Evolutionary conservation across 2,888 invertebrate genomes (phyloP).

Genomic region (Melanchra persicariae): DNA sequence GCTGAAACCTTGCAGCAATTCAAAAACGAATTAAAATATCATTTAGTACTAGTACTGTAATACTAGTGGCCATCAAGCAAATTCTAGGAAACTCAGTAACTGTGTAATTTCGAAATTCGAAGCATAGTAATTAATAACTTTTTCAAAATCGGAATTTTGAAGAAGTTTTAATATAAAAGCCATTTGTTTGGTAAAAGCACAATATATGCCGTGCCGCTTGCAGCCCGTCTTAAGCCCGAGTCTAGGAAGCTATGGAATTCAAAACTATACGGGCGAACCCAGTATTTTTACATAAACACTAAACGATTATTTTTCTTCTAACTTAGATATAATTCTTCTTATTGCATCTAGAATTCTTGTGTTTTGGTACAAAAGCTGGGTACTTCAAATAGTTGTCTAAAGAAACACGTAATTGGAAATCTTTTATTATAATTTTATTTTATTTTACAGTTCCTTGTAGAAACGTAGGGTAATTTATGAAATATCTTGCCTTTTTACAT

Average conservation of each 20-base stretch:
- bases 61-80: too few species aligned
- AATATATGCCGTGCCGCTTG: neutral
- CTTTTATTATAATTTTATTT: neutral
- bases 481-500: neutral
- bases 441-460: slow-evolving; percentile 38
- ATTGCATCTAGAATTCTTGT: too few species aligned
- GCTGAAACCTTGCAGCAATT: too few species aligned
- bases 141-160: too few species aligned
- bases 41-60: too few species aligned
- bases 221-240: neutral
- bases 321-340: neutral
- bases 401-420: neutral
- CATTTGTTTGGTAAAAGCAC: too few species aligned
- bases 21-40: too few species aligned
- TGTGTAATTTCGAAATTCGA: too few species aligned
- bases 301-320: neutral
- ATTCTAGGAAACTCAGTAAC: too few species aligned
- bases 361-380: neutral
- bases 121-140: too few species aligned
- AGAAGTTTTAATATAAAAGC: neutral
- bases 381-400: slow-evolving; percentile 6
- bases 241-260: neutral
- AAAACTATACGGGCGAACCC: neutral
- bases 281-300: neutral
- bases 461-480: slow-evolving; percentile 9